These are phyloP conservation scores for Tarsius wallacei DNA, from an alignment of 2,797 vertebrate genomes.

Conservation along the genomic window DNA sequence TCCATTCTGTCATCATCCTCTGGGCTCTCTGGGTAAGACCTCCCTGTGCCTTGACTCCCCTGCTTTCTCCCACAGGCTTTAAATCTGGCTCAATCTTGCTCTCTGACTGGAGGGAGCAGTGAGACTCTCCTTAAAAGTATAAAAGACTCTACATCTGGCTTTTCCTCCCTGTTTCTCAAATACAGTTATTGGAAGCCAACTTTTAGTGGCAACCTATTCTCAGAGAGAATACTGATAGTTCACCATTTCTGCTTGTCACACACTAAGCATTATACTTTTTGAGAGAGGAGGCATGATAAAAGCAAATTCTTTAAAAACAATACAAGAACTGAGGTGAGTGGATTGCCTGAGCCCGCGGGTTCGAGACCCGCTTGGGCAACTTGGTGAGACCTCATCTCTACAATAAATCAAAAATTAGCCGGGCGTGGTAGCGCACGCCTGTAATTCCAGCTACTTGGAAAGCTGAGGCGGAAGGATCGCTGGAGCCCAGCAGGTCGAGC, in stretches of 20 bases:
- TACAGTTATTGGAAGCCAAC: constrained; percentile 53
- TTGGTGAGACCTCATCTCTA: too few species aligned
- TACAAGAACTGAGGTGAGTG: neutral
- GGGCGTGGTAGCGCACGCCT: too few species aligned
- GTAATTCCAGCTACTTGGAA: too few species aligned
- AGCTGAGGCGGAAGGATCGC: too few species aligned
- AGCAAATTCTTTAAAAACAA: neutral
- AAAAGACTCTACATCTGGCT: constrained; percentile 61
- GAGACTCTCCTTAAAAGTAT: constrained; percentile 38
- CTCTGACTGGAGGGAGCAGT: constrained; percentile 40
- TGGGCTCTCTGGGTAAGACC: constrained; percentile 35
- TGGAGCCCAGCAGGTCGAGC: too few species aligned
- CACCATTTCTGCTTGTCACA: neutral
- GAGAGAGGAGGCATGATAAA: constrained; percentile 22
- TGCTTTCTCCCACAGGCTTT: constrained; percentile 53
- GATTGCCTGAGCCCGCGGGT: too few species aligned
- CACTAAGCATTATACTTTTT: neutral
- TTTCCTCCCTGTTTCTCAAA: constrained; percentile 56
- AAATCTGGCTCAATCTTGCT: constrained; percentile 62
- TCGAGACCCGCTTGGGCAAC: too few species aligned
- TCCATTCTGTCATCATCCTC: constrained; percentile 68
- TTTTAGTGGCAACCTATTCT: constrained; percentile 46
- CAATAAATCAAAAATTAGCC: too few species aligned
- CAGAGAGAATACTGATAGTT: constrained; percentile 19
- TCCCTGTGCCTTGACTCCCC: constrained; percentile 69